Conservation (phyloP, 1,140 invertebrate species). For the Drosophila tristis region DNA sequence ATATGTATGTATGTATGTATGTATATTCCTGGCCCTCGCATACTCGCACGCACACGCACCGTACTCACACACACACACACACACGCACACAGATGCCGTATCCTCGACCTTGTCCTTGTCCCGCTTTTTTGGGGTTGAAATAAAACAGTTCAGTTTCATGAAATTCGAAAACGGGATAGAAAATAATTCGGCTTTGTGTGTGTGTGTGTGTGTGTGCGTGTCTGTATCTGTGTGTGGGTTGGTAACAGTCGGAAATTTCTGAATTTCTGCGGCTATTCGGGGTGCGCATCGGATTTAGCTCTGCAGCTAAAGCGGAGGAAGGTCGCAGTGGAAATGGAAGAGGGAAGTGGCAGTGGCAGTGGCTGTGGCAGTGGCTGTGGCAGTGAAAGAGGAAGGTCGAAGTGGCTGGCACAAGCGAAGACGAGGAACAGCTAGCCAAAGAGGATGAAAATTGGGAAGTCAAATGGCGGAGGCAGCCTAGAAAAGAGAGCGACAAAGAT, state of each 20-base stretch:
- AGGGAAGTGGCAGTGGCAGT: background rate
- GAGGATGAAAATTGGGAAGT: background rate
- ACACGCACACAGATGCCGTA: slow-evolving; percentile 22
- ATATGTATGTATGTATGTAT: too few relatives aligned
- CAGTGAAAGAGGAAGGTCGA: background rate
- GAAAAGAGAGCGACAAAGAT: slow-evolving; percentile 6
- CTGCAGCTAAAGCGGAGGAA: background rate
- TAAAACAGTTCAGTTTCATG: slow-evolving; percentile 43
- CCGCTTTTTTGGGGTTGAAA: slow-evolving; percentile 65
- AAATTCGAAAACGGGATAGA: slow-evolving; percentile 65
- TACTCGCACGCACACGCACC: slow-evolving; percentile 29
- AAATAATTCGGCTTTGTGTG: background rate
- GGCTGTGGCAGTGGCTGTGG: background rate
- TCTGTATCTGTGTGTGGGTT: slow-evolving; percentile 39
- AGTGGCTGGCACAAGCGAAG: background rate
- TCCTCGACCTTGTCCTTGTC: slow-evolving; percentile 54
- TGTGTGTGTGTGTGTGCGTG: slow-evolving; percentile 10
- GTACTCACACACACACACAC: slow-evolving; percentile 16
- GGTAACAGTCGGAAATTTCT: slow-evolving; percentile 51
- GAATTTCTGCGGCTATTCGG: slow-evolving; percentile 34
- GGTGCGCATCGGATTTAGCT: slow-evolving; percentile 65
- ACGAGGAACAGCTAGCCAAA: slow-evolving; percentile 20
- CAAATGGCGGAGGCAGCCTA: background rate
- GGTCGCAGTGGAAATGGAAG: slow-evolving; percentile 17
- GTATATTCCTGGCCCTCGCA: slow-evolving; percentile 37